Evolutionary conservation across 30 jellyfish, hydroid and myxozoan genomes (phyloP).

Genomic region (Aurelia coerulea): DNA sequence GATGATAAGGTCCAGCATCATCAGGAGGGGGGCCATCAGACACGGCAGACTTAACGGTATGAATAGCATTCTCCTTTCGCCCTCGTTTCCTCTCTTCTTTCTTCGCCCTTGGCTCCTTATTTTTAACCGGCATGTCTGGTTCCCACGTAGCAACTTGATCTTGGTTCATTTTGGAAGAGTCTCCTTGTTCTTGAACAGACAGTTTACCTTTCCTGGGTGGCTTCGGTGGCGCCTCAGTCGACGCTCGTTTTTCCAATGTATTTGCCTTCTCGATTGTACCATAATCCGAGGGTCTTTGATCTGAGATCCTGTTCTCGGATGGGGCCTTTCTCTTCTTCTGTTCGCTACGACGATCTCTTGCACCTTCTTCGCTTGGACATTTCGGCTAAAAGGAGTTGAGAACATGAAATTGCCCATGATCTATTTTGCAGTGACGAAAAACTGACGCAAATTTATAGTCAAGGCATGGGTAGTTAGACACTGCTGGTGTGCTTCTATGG

Average conservation of each 20-base stretch:
- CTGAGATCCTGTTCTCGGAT: too few relatives aligned
- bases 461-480: too few relatives aligned
- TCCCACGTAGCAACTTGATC: background rate
- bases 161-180: background rate
- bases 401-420: too few relatives aligned
- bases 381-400: constrained; percentile 11
- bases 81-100: constrained; percentile 28
- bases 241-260: background rate
- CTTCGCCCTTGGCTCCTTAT: background rate
- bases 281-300: too few relatives aligned
- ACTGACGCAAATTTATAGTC: too few relatives aligned
- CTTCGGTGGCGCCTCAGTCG: constrained; percentile 54
- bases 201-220: constrained; percentile 54
- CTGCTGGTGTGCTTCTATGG: too few relatives aligned
- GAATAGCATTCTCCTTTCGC: constrained; percentile 1
- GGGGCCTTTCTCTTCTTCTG: constrained; percentile 46
- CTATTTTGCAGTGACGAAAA: too few relatives aligned
- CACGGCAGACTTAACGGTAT: background rate
- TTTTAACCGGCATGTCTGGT: background rate
- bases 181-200: constrained; percentile 1
- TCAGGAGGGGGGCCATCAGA: background rate
- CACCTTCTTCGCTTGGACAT: constrained; percentile 4
- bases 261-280: too few relatives aligned
- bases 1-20: background rate
- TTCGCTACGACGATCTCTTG: constrained; percentile 1